A percentile compares a stretch with the other conserved stretches of the same genome.
Conservation (phyloP, 2,888 invertebrate genomes). For the Nesidiocoris tenuis region DNA sequence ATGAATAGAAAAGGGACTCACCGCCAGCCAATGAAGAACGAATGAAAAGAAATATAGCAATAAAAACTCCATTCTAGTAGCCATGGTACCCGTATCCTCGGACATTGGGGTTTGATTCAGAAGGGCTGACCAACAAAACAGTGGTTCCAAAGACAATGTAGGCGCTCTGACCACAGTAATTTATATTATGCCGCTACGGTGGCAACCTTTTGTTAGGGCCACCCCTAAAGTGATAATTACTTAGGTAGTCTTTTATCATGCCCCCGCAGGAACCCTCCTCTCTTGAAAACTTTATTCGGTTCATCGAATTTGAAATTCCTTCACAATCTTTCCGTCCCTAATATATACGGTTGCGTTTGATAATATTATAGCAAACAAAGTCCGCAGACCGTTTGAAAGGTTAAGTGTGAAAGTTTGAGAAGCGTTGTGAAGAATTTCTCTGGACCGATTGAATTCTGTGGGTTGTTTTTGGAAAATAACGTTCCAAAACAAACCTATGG, state of each 20-base stretch:
- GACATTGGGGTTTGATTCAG: neutral
- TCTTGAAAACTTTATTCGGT: neutral
- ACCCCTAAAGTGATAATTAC: neutral
- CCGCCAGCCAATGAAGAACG: neutral
- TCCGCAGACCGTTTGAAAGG: too few species aligned
- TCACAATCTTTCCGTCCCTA: too few species aligned
- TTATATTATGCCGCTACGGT: neutral
- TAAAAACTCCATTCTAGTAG: neutral
- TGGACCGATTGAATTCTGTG: too few species aligned
- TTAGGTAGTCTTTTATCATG: neutral
- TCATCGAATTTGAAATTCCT: neutral
- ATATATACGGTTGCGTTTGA: too few species aligned
- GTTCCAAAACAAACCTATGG: too few species aligned
- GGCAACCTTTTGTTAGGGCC: neutral
- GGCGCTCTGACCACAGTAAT: neutral
- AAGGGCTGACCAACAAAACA: neutral
- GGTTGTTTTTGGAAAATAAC: too few species aligned
- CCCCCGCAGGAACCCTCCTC: neutral
- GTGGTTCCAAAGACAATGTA: neutral
- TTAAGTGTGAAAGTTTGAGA: too few species aligned
- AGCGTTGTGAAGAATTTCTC: too few species aligned
- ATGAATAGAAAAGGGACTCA: neutral
- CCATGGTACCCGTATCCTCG: neutral
- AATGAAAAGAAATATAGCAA: neutral
- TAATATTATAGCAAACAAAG: too few species aligned